A percentile compares a stretch with the other conserved stretches of the same genome.
Conservation (phyloP, 2,113 vertebrate species). For the Pogona vitticeps region DNA sequence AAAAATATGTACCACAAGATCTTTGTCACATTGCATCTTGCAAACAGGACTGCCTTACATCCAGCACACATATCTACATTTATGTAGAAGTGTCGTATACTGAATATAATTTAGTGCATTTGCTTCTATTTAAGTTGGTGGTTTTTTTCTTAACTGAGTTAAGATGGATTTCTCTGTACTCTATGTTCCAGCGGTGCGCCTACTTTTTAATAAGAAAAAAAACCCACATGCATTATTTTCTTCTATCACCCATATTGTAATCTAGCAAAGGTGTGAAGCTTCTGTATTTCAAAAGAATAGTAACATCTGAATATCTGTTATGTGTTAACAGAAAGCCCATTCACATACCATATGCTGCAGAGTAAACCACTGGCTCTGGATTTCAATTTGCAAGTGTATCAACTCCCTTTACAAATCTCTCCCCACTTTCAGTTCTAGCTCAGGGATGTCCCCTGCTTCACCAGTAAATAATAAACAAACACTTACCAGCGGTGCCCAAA, state of each 20-base stretch:
- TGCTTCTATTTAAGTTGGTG: neutral
- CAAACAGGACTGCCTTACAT: no score
- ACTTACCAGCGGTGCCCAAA: conserved; percentile 8
- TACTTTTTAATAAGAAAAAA: neutral
- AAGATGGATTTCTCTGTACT: neutral
- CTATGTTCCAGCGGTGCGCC: neutral
- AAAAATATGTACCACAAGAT: neutral
- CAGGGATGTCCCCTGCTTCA: neutral
- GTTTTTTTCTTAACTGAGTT: neutral
- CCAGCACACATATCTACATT: no score
- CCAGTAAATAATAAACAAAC: neutral
- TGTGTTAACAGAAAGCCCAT: neutral
- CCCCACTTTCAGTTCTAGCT: neutral
- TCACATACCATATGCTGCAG: neutral
- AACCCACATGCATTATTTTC: neutral
- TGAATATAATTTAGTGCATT: neutral
- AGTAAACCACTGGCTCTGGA: neutral
- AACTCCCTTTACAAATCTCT: neutral
- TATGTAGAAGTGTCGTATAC: neutral
- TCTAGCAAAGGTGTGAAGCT: no score
- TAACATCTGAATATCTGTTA: no score
- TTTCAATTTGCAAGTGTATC: neutral
- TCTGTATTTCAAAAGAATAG: no score
- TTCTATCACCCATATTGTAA: neutral
- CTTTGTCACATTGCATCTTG: neutral